These are phyloP conservation scores for Falcaria lacertinaria DNA, from an alignment of 2,888 invertebrate genomes.

Conservation along the genomic window DNA sequence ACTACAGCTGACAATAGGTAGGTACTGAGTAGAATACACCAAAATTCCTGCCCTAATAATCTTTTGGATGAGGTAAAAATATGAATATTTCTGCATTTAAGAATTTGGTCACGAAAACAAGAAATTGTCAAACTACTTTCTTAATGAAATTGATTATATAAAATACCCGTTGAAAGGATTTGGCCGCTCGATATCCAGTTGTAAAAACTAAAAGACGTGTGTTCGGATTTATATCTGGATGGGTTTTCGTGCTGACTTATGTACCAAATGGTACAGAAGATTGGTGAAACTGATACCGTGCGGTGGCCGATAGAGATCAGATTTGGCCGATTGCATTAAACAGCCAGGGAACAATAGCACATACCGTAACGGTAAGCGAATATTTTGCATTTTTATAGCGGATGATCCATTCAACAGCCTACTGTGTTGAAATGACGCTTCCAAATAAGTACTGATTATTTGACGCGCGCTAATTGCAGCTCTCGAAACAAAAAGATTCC, in stretches of 20 bases:
- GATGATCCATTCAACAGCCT: not conserved
- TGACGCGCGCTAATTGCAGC: too few species aligned
- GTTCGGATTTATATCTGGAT: not conserved
- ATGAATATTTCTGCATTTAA: too few species aligned
- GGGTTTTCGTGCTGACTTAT: conserved; percentile 1
- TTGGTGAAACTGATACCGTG: not conserved
- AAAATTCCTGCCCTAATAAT: too few species aligned
- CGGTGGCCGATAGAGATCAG: not conserved
- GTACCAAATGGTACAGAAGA: not conserved
- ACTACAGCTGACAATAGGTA: too few species aligned
- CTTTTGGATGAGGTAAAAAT: too few species aligned
- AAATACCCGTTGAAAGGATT: too few species aligned
- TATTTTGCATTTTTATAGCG: not conserved
- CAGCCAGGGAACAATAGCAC: not conserved
- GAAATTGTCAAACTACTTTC: too few species aligned
- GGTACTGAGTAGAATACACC: too few species aligned
- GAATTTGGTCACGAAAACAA: too few species aligned
- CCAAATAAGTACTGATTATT: not conserved
- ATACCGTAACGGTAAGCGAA: not conserved
- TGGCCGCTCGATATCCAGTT: too few species aligned
- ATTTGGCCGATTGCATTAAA: not conserved
- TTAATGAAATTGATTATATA: too few species aligned
- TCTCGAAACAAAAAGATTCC: too few species aligned
- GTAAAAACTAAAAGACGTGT: not conserved
- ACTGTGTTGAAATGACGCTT: not conserved